Base-by-base conservation (phyloP, 1,140 invertebrate genomes). In the Antheraea pernyi region DNA sequence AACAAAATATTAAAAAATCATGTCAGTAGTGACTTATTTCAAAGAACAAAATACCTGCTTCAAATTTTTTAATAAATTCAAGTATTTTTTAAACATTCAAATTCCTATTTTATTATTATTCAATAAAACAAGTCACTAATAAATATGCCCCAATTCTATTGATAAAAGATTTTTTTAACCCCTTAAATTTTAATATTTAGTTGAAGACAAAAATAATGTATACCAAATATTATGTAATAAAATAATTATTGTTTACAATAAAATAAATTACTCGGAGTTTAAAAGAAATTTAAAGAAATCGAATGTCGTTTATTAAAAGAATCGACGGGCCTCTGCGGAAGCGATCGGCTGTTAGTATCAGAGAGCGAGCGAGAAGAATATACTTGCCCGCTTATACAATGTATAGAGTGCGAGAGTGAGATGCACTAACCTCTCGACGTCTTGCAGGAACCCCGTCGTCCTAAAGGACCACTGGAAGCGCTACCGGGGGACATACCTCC, bases 391-490 rank as follows among this genome's bases (percentile, higher is more conserved):
- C 46, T 30, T n/a, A 37, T 42, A 11, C 7, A 42, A 42, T 7
- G 39, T 42, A 42, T 42, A 42, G 39, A 3, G 68, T 65, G 70
- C 64, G 46, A 18, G 39, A 59, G 65, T 48, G 68, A 68, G 18
- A 16, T 66, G 71, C 53, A 37, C 82, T 80, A 84, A 97, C 96
- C 96, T 95, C 96, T 92, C 73, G 96, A 97, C 61, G 96, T 97
- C 93, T 97, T 97, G 91, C 97, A 97, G n/a, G 96, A 97, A 89
- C 96, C 96, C 73, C 96, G 94, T 30, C 96, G 94, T 70, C 96
- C 96, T 67, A 97, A 93, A 68, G 94, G 92, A 69, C 94, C 95
- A 84, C 95, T 95, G 63, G 94, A 93, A 76, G 94, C 95, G 80
- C 95, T 94, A 85, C 95, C 95, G 18, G 96, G 95, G 0, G 95